phyloP scores from a whole-genome alignment of 2,888 invertebrate genomes.

The Drosophila merina region DNA sequence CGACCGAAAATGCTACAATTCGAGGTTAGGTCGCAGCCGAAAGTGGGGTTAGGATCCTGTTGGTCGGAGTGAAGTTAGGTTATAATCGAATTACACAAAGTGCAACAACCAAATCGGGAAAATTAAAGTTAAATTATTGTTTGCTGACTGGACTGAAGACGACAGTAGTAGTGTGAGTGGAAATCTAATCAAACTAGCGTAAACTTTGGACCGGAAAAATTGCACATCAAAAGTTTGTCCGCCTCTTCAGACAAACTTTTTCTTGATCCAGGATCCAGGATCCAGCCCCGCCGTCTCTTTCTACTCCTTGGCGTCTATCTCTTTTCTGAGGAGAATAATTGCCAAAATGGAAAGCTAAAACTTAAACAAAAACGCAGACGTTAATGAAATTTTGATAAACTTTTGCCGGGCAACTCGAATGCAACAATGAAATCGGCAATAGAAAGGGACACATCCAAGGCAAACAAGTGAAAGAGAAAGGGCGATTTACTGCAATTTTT shows the following conservation, averaged over 20 bases:
- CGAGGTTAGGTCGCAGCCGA: conserved; percentile 32
- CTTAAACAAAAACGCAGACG: conserved; percentile 76
- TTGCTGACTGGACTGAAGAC: conserved; percentile 29
- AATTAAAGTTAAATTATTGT: conserved; percentile 31
- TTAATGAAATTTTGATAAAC: conserved; percentile 82
- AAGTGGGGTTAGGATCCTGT: conserved; percentile 42
- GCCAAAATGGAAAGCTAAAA: conserved; percentile 68
- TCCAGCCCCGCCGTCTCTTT: neutral
- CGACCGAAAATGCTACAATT: conserved; percentile 26
- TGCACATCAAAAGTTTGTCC: conserved; percentile 59
- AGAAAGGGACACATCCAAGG: conserved; percentile 10
- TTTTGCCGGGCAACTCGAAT: conserved; percentile 49
- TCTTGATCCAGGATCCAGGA: neutral
- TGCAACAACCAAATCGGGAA: conserved; percentile 35
- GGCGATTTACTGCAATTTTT: conserved; percentile 17
- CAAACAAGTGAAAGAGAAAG: conserved; percentile 42
- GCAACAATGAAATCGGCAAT: conserved; percentile 33
- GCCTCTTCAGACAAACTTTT: conserved; percentile 44
- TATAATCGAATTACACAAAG: conserved; percentile 3
- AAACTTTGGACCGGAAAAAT: conserved; percentile 67
- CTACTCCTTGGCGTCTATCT: conserved; percentile 5
- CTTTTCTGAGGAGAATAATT: conserved; percentile 55
- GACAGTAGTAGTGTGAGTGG: conserved; percentile 3
- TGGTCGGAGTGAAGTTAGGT: conserved; percentile 7
- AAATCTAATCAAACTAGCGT: conserved; percentile 50